A percentile compares a stretch with the other conserved stretches of the same genome.
Conservation (phyloP, 2,888 invertebrate genomes). For the Bellardia pandia region DNA sequence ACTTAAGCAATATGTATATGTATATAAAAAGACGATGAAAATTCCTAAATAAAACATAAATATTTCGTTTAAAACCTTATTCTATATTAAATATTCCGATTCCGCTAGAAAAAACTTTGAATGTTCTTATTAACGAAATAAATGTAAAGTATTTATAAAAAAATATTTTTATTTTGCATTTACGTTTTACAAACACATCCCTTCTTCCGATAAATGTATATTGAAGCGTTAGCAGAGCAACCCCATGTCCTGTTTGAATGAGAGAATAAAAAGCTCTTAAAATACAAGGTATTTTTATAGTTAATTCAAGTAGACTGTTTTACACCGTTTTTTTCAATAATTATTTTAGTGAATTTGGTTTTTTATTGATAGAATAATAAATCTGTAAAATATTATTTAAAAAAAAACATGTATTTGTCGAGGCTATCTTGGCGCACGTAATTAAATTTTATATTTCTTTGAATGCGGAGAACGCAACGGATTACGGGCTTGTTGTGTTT, state of each 20-base stretch:
- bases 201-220: background rate
- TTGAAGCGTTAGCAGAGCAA: background rate
- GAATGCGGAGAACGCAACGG: no score
- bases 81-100: conserved; percentile 42
- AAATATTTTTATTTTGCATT: conserved; percentile 33
- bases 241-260: no score
- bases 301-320: background rate
- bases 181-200: background rate
- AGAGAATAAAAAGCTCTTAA: no score
- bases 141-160: conserved; percentile 49
- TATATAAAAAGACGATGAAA: background rate
- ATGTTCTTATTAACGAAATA: conserved; percentile 40
- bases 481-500: no score
- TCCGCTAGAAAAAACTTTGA: conserved; percentile 27
- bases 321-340: no score
- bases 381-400: no score
- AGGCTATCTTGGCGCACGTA: no score
- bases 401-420: no score
- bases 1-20: background rate
- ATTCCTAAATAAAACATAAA: conserved; percentile 35
- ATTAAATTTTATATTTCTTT: no score
- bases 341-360: no score
- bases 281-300: no score
- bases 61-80: conserved; percentile 45
- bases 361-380: no score